These are phyloP conservation scores for Todus mexicanus DNA, from an alignment of 2,797 vertebrate species.

Conservation along the genomic window DNA sequence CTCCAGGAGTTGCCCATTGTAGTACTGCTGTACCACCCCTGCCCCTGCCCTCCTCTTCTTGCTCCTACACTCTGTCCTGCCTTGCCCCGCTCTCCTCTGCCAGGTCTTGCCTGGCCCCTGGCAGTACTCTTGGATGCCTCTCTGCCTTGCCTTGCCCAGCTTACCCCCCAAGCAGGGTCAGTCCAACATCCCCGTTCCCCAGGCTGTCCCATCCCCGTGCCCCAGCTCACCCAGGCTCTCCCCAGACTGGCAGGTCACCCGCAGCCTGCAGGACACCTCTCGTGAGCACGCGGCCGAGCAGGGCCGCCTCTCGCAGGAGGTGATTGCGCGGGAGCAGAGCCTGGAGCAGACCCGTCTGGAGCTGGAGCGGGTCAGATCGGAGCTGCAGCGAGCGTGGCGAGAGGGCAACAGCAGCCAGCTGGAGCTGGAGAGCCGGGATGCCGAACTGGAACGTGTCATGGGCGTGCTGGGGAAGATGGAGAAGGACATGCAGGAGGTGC, in stretches of 20 bases:
- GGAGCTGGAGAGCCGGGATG: not conserved
- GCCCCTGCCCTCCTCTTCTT: not conserved
- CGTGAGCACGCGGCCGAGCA: not conserved
- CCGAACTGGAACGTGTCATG: accelerated
- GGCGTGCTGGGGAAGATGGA: not conserved
- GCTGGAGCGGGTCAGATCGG: not conserved
- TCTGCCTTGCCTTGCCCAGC: not conserved
- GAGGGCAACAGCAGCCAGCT: not conserved
- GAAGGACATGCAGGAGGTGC: not conserved
- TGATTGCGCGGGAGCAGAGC: not conserved
- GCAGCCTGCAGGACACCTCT: not conserved
- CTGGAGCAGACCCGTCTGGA: not conserved
- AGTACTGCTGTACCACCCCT: not conserved
- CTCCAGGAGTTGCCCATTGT: not conserved
- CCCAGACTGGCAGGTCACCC: constrained; percentile 14
- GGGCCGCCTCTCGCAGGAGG: constrained; percentile 9
- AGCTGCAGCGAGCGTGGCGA: not conserved
- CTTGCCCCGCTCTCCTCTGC: not conserved
- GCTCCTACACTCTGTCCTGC: not conserved
- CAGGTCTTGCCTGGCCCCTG: not conserved
- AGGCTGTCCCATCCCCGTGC: accelerated
- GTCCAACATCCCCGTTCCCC: accelerated
- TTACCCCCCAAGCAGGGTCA: not conserved
- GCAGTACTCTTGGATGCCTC: accelerated
- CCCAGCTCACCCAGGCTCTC: not conserved